Base-by-base conservation (phyloP, 2,113 vertebrate species). In the Saimiri boliviensis region DNA sequence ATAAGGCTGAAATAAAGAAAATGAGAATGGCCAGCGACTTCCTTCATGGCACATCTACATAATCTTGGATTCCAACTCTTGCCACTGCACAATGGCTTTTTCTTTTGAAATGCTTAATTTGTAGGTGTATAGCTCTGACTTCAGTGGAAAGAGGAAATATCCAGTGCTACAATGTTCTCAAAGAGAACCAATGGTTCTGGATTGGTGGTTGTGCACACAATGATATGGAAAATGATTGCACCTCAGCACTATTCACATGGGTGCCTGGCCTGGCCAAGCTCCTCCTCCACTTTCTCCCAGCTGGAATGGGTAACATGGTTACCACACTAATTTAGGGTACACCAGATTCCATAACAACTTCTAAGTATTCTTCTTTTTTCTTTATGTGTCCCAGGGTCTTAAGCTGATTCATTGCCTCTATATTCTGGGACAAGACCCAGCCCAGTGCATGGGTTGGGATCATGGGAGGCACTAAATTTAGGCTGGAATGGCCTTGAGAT, bases 21-120 rank as follows among this genome's bases (percentile, higher is more conserved):
- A 74, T 82, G 60, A 76, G 40, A 89, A 79, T 16, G 52, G 40
- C 32, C 54, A 54, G 52, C 70, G 74, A 49, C 81, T 77, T 87
- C 63, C 35, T 79, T 82, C 70, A 85, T 45, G 32, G 52, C n/a
- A 40, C 25, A 47, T 30, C 45, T 58, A 37, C 25, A 77, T 58
- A 85, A 25, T 42, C 71, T 90, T 81, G 93, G 42, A 77, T 88
- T 87, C 27, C 58, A 74, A 66, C 52, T 42, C 68, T 93, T 90
- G 79, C 49, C n/a, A 66, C 23, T 19, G 6, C n/a, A 25, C 60
- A 68, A 79, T 71, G 76, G n/a, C 42, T 74, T 90, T 90, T 87
- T 86, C 71, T 96, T 93, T 91, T 49, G 35, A 94, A 88, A 77
- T 40, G 54, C 23, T 87, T 77, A 45, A 37, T 93, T 63, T 86